Percentiles rank a stretch among this genome's conserved stretches.
phyloP scores from a whole-genome alignment of 2,797 vertebrate species.

The Rhinatrema bivittatum region DNA sequence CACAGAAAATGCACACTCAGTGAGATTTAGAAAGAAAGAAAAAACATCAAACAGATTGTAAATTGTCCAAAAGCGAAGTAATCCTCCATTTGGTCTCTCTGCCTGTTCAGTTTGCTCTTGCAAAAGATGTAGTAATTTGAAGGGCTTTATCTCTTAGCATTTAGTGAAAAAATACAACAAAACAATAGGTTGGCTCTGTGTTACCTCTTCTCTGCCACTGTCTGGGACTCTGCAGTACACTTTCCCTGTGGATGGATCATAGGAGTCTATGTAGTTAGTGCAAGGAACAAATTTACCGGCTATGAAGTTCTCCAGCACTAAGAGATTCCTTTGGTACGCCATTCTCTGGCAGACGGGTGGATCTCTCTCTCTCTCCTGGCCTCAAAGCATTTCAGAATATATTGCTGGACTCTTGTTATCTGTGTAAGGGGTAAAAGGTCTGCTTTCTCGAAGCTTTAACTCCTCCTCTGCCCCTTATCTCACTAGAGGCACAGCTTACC shows the following conservation, averaged over 20 bases:
- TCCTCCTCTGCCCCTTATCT: constrained; percentile 28
- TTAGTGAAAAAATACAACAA: too few relatives aligned
- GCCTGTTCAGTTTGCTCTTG: too few relatives aligned
- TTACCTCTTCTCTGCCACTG: constrained; percentile 84
- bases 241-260: constrained; percentile 79
- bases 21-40: too few relatives aligned
- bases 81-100: too few relatives aligned
- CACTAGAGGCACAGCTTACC: too few relatives aligned
- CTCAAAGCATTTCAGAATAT: background rate
- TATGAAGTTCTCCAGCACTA: constrained; percentile 87
- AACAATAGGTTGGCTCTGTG: too few relatives aligned
- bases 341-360: constrained; percentile 31
- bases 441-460: background rate
- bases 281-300: constrained; percentile 77
- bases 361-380: background rate
- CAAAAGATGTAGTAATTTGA: too few relatives aligned
- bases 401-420: background rate
- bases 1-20: too few relatives aligned
- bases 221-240: constrained; percentile 86
- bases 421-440: background rate
- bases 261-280: constrained; percentile 71
- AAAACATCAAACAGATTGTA: too few relatives aligned
- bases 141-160: too few relatives aligned
- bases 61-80: too few relatives aligned
- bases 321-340: constrained; percentile 30